A percentile compares a stretch with the other conserved stretches of the same genome.
Conservation (phyloP, 2,888 invertebrate genomes). For the Ommatoiulus sabulosus region DNA sequence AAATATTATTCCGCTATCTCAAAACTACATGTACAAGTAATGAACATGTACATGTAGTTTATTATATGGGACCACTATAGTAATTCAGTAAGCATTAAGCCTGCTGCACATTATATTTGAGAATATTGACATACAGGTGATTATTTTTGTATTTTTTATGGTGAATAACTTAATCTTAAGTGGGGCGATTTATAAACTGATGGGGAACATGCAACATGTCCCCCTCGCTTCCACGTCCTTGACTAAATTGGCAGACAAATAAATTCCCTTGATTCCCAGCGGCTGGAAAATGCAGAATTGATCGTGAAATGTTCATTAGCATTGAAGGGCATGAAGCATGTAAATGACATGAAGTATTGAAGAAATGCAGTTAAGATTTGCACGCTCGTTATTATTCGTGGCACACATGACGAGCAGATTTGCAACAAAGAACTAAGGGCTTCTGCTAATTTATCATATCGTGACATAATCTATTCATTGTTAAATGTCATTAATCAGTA, state of each 20-base stretch:
- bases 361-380: too few species aligned
- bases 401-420: constrained; percentile 6
- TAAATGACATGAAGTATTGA: not conserved
- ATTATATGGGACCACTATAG: too few species aligned
- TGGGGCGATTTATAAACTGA: not conserved
- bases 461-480: not conserved
- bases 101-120: too few species aligned
- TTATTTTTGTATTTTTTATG: too few species aligned
- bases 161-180: not conserved
- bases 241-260: not conserved
- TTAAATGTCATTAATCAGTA: not conserved
- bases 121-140: too few species aligned
- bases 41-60: too few species aligned
- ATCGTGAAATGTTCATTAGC: not conserved
- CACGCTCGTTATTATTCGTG: too few species aligned
- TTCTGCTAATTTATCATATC: not conserved
- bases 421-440: not conserved
- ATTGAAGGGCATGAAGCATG: not conserved
- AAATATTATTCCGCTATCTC: too few species aligned
- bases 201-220: not conserved
- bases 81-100: too few species aligned
- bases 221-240: not conserved
- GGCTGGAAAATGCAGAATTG: not conserved
- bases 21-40: too few species aligned
- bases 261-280: not conserved